Evolutionary conservation across 2,797 vertebrate species (phyloP), one percentile per base, ranked within the genome.

Genomic region (Labeo calbasu): DNA sequence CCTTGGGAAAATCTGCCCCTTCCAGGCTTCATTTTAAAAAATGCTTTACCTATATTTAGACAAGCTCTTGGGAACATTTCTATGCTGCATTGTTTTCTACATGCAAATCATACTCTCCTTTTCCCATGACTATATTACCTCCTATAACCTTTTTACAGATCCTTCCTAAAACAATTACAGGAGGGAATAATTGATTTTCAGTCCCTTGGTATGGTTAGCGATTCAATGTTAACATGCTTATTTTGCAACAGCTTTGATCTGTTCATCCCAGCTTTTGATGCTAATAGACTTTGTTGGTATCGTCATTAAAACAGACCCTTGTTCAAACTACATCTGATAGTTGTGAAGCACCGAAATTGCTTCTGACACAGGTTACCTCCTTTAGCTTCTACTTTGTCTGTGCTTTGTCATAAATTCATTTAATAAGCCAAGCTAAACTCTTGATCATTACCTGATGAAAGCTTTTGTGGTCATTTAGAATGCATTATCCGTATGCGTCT

Each of bases 161-260:
- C 15, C 3, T 71, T 71, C 40, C n/a, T 13, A 61, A 81, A 81
- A 71, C 79, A 72, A 50, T 72, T 63, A 72, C 40, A 72, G 53
- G 72, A 81, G 46, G 5, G 6, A 71, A 43, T 25, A 55, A 72
- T 46, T 59, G 23, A 81, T 72, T 48, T 72, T 50, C 9, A 14
- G n/a, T 32, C 19, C 1, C 51, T n/a, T 46, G 51, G 40, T n/a
- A 15, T 48, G 40, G 36, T 48, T 72, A 61, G 40, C 6, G 17
- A 48, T 55, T 55, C 12, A 36, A 5, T 32, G 4, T 51, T 71
- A 79, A 28, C 61, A 50, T 61, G 50, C 51, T 70, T 76, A 48
- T 81, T 72, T 61, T 40, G 14, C n/a, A 40, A 57, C 9, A 57
- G 28, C 71, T 85, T 85, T 81, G 63, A 81, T 85, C 43, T 9